These are phyloP conservation scores for Labrus mixtus DNA, from an alignment of 2,113 vertebrate genomes.

Conservation along the genomic window DNA sequence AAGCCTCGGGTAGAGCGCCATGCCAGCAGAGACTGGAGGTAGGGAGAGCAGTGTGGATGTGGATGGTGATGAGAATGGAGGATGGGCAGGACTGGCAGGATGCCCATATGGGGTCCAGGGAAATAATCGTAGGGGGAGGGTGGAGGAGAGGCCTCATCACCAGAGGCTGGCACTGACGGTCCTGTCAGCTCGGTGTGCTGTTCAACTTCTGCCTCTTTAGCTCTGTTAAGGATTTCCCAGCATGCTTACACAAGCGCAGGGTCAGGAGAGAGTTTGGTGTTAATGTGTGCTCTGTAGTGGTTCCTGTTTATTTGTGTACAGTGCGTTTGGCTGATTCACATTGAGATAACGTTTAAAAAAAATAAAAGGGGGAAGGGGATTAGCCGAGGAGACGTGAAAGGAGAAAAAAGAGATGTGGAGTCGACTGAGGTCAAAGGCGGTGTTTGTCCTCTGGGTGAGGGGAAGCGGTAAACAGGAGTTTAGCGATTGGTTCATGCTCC, in stretches of 20 bases:
- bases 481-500: slow-evolving; percentile 26
- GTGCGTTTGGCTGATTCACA: slow-evolving; percentile 1
- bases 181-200: slow-evolving; percentile 45
- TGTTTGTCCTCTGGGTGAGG: slow-evolving; percentile 34
- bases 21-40: slow-evolving; percentile 47
- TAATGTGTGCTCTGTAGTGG: background rate
- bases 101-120: slow-evolving; percentile 73
- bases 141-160: slow-evolving; percentile 51
- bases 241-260: slow-evolving; percentile 43
- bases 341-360: background rate
- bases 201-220: slow-evolving; percentile 48
- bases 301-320: background rate
- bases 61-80: slow-evolving; percentile 71
- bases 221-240: slow-evolving; percentile 58
- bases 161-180: slow-evolving; percentile 56
- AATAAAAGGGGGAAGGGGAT: background rate
- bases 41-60: slow-evolving; percentile 48
- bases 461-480: slow-evolving; percentile 55
- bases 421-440: slow-evolving; percentile 28
- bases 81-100: slow-evolving; percentile 74
- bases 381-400: background rate
- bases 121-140: slow-evolving; percentile 65
- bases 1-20: slow-evolving; percentile 16
- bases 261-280: slow-evolving; percentile 34
- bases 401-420: slow-evolving; percentile 5